Evolutionary conservation across 2,797 vertebrate genomes (phyloP).

Genomic region (Corythornis leucogaster): DNA sequence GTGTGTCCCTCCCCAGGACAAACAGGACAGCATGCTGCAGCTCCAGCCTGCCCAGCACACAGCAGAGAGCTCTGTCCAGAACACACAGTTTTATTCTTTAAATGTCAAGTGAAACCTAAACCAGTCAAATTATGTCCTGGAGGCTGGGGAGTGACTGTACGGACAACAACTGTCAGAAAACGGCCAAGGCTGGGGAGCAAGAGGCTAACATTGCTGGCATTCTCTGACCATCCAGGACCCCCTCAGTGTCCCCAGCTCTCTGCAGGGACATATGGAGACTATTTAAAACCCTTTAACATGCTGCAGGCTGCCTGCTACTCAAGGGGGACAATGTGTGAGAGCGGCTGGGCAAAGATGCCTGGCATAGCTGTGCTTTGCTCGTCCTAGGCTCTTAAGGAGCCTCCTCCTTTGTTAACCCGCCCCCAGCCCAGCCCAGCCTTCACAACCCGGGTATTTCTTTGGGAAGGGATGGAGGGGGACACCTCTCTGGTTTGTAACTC

Average conservation of each 20-base stretch:
- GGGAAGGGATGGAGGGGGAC: neutral
- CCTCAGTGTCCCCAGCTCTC: constrained; percentile 27
- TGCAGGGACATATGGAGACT: constrained; percentile 72
- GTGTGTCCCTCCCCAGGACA: neutral
- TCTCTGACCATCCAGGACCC: constrained; percentile 54
- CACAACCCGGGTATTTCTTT: neutral
- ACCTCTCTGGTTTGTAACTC: constrained; percentile 61
- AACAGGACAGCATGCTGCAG: neutral
- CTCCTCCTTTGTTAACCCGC: constrained; percentile 18
- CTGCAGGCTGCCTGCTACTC: constrained; percentile 66
- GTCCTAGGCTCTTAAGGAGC: constrained; percentile 9
- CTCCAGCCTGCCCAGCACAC: neutral
- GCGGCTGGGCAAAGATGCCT: constrained; percentile 58
- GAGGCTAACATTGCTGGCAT: constrained; percentile 74
- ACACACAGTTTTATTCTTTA: constrained; percentile 56
- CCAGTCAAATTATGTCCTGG: constrained; percentile 43
- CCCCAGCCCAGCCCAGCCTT: neutral
- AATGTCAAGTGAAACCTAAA: constrained; percentile 69
- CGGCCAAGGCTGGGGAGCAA: constrained; percentile 15
- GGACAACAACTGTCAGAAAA: constrained; percentile 71
- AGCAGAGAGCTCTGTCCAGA: neutral
- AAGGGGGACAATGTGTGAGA: constrained; percentile 40
- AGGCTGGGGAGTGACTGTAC: constrained; percentile 15
- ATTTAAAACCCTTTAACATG: constrained; percentile 77
- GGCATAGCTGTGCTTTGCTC: constrained; percentile 42